Base-by-base conservation (phyloP, 2,113 vertebrate species). In the Variabilichromis moorii region DNA sequence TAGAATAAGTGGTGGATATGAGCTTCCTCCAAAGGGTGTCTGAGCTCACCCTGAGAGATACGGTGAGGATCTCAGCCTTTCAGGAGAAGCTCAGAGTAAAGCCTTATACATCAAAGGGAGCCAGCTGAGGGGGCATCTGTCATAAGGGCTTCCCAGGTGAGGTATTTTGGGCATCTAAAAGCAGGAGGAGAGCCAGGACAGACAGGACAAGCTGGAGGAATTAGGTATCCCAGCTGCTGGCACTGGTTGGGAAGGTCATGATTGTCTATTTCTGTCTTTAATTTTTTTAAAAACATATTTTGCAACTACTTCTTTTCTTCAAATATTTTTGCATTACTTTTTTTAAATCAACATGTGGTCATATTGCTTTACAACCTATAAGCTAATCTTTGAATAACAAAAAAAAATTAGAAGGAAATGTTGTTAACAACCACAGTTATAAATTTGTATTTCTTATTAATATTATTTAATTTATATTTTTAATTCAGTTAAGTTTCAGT, bases 381-480 rank as follows among this genome's bases (percentile, higher is more conserved):
- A 76, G 24, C 4, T 76, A 45, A 76, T 9, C 71, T 2, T 5
- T 78, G 45, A 76, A 31, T 28, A 50, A 47, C 14, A 47, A 28
- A 47, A 59, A 5, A 0, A 76, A 78, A 12, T 0, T 11, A 19
- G 6, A 28, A 7, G 21, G 24, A 47, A 14, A 0, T 42, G 66
- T 73, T 45, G 40, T 45, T 28, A 76, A 45, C 3, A 76, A 50
- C 40, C 68, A 17, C 14, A 66, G 19, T 66, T 66, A 35, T 66
- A 35, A 33, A 35, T 3, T 8, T 66, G 31, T n/a, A 37, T 37
- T 37, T 66, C 31, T 37, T 37, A n/a, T 66, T 37, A 66, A 66
- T 66, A 2, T 66, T 8, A 66, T 66, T 66, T 35, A 3, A 66
- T 66, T 66, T 66, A 1, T 35, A 5, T 66, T 66, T 66, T 66